These are phyloP conservation scores for Protobothrops mucrosquamatus DNA, from an alignment of 2,113 vertebrate species.

Conservation along the genomic window DNA sequence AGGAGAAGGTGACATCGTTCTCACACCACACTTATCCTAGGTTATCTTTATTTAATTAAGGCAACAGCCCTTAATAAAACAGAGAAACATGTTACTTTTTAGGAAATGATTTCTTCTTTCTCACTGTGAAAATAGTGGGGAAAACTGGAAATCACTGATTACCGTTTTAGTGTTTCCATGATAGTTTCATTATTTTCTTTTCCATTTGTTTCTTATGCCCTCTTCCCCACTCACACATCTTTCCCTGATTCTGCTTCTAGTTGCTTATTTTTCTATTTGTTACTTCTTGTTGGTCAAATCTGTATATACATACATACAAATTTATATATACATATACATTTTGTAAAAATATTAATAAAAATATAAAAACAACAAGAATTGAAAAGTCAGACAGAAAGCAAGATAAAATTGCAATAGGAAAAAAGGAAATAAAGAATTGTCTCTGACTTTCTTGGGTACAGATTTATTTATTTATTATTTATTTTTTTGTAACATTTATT, in stretches of 20 bases:
- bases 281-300: conserved; percentile 22
- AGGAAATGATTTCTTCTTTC: background rate
- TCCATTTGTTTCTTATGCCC: background rate
- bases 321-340: no score
- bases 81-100: background rate
- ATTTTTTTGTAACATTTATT: background rate
- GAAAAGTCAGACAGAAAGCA: background rate
- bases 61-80: background rate
- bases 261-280: conserved; percentile 24
- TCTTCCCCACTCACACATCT: conserved; percentile 17
- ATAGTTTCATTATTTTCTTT: background rate
- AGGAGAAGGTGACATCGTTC: background rate
- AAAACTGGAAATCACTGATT: background rate
- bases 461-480: background rate
- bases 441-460: background rate
- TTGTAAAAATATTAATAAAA: background rate
- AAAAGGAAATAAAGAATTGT: background rate
- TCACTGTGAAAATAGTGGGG: background rate
- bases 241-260: background rate
- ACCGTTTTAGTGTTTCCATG: background rate
- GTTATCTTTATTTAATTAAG: conserved; percentile 6
- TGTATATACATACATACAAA: no score
- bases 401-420: background rate
- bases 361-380: background rate
- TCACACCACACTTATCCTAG: background rate